Evolutionary conservation across 1,140 invertebrate species (phyloP).

Genomic region (Ceratina australensis): DNA sequence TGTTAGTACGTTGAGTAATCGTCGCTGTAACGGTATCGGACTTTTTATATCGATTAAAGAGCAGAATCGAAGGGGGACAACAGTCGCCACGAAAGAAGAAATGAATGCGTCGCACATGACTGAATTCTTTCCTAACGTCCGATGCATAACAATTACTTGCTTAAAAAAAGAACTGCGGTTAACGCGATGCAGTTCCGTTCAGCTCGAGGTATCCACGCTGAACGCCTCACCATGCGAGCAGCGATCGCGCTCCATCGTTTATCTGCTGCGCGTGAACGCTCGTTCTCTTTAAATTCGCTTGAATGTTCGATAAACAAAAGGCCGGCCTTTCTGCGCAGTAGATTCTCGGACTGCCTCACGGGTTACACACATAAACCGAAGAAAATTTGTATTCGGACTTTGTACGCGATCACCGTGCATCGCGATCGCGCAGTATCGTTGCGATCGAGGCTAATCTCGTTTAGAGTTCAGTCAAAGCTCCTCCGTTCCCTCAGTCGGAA

Average conservation of each 20-base stretch:
- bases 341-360: background rate
- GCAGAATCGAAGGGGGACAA: background rate
- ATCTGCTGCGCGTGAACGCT: background rate
- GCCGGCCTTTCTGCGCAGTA: background rate
- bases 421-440: constrained; percentile 21
- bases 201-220: background rate
- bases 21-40: background rate
- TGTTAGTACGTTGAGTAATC: background rate
- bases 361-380: background rate
- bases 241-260: background rate
- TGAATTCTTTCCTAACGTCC: background rate
- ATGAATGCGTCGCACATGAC: background rate
- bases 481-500: background rate
- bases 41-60: background rate
- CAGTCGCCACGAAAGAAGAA: background rate
- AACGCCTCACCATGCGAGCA: background rate
- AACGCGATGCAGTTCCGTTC: background rate
- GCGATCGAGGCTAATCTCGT: constrained; percentile 43
- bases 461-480: constrained; percentile 13
- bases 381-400: constrained; percentile 15
- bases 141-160: constrained; percentile 11
- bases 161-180: background rate
- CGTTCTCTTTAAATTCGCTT: background rate
- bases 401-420: background rate
- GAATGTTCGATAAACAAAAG: background rate